Percentiles rank a stretch among this genome's conserved stretches.
These are phyloP conservation scores for Hirtodrosophila cameraria DNA, from an alignment of 2,888 invertebrate species.

Conservation along the genomic window DNA sequence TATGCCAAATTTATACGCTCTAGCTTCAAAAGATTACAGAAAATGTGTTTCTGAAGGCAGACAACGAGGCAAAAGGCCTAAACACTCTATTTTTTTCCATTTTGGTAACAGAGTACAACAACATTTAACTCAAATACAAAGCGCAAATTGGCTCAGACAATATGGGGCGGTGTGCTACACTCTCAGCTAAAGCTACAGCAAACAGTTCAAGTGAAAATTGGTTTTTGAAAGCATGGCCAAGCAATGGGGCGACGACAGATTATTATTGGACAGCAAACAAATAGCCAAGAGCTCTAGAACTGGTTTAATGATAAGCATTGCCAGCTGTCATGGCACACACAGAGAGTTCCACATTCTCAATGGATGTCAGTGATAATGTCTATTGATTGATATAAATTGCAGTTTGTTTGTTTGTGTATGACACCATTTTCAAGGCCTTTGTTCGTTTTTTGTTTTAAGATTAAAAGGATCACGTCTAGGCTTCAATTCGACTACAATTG, in stretches of 20 bases:
- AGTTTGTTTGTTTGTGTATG: slow-evolving; percentile 43
- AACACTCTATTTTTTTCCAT: no score
- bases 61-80: no score
- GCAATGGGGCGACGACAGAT: slow-evolving; percentile 59
- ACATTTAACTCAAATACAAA: slow-evolving; percentile 62
- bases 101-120: no score
- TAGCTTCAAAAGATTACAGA: no score
- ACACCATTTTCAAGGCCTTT: slow-evolving; percentile 70
- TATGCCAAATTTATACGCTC: no score
- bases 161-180: slow-evolving; percentile 24
- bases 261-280: slow-evolving; percentile 66
- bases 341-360: slow-evolving; percentile 59
- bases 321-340: slow-evolving; percentile 11
- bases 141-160: slow-evolving; percentile 41
- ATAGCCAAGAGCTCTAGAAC: slow-evolving; percentile 44
- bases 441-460: slow-evolving; percentile 33
- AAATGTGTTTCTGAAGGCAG: no score
- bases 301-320: slow-evolving; percentile 46
- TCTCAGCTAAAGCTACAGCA: no score
- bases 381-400: slow-evolving; percentile 63
- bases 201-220: slow-evolving; percentile 60
- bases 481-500: neutral
- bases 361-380: slow-evolving; percentile 61
- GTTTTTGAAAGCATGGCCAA: slow-evolving; percentile 50
- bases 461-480: slow-evolving; percentile 4